These are phyloP conservation scores for Eulemur macaco DNA, from an alignment of 2,113 vertebrate genomes.

Conservation along the genomic window DNA sequence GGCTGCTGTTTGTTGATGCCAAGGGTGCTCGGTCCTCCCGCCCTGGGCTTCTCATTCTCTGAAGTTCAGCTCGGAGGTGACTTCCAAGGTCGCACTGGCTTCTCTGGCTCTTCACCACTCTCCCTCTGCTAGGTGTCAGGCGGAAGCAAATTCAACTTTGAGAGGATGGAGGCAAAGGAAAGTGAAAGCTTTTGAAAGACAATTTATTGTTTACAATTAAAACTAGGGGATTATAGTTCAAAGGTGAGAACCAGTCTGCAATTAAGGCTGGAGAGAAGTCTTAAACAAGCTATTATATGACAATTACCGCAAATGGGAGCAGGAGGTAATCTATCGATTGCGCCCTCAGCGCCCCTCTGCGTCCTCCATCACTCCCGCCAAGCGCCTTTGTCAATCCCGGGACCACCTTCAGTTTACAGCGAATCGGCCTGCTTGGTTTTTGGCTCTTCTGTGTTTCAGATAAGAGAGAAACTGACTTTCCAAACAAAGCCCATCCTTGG, in stretches of 20 bases:
- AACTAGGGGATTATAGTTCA: constrained; percentile 73
- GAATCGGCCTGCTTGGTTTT: background rate
- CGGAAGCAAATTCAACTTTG: constrained; percentile 24
- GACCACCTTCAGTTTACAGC: background rate
- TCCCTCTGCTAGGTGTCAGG: background rate
- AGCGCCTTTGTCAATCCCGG: background rate
- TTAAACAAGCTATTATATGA: constrained; percentile 68
- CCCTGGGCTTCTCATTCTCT: background rate
- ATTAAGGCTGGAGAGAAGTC: constrained; percentile 60
- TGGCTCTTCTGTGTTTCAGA: constrained; percentile 10
- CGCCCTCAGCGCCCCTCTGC: background rate
- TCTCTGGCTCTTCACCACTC: background rate
- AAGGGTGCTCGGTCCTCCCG: background rate
- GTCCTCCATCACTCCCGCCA: constrained; percentile 59
- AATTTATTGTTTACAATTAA: constrained; percentile 74
- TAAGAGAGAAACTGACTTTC: constrained; percentile 54
- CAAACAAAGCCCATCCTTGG: background rate
- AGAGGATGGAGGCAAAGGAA: constrained; percentile 54
- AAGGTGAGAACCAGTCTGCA: constrained; percentile 72
- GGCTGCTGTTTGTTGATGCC: background rate
- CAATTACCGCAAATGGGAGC: constrained; percentile 72
- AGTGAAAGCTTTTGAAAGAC: constrained; percentile 62
- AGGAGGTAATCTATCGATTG: constrained; percentile 66
- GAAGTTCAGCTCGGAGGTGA: background rate
- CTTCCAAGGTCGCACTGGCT: background rate